Base-by-base conservation (phyloP, 1,140 invertebrate species). In the Pachypsylla venusta region DNA sequence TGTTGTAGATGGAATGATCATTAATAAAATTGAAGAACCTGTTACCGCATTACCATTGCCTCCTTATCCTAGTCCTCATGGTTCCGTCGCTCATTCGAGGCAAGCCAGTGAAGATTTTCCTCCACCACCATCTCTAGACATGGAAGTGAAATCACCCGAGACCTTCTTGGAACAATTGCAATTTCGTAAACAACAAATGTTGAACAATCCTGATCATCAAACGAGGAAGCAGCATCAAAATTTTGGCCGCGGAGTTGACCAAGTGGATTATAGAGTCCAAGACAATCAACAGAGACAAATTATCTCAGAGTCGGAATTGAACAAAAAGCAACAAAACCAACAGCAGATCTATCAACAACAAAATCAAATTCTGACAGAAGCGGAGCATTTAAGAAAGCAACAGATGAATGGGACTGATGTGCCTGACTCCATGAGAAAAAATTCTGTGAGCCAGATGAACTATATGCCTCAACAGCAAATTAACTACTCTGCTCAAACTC, bases 21-120 rank as follows among this genome's bases (percentile, higher is more conserved):
- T 59, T 30, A 64, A 67, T 27, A 61, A 66, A 35, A 61, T 67
- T 14, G 61, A 63, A 14, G 79, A 81, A 64, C 76, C 76, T 63
- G 67, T 73, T 0, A 64, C 68, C 60, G 82, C 85, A 30, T 74
- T 89, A 28, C 85, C 85, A 1, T 71, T 77, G 2, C 77, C 77
- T 3, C 87, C 87, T 0, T 90, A 89, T 70, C 87, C 87, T 0
- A 67, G 81, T 64, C 80, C 84, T 1, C 76, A 81, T 56, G 77
- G 78, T 63, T 87, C 85, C 1, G 80, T 78, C 0, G 78, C 81
- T 35, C 87, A 91, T 68, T 90, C 87, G 1, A 76, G 87, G 58
- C 87, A 92, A 70, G 78, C 84, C 0, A 90, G 87, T 71, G 87
- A 90, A 72, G 88, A 92, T 64, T 92, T 92, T 65, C 88, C 87